Evolutionary conservation across 1,140 invertebrate species (phyloP), one percentile per base, ranked within the genome.

Genomic region (Trissolcus basalis): DNA sequence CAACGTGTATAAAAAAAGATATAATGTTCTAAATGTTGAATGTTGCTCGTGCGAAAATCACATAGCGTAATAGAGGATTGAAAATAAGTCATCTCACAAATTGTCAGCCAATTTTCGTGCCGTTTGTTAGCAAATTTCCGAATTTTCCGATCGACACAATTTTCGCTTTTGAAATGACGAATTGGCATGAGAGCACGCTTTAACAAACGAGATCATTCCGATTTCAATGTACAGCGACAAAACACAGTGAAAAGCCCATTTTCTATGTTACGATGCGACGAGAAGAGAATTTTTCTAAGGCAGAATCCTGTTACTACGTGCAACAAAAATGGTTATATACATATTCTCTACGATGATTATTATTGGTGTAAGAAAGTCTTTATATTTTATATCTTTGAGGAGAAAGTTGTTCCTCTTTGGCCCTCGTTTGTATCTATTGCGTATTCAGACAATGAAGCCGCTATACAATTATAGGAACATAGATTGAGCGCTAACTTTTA

Each of bases 21-120:
- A 74, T 74, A 74, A 74, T 74, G 71, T 74, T 74, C 63, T 74
- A 56, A 74, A 32, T 68, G 71, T 74, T 74, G 56, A 74, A 63
- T 74, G 71, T 74, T 74, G 71, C 71, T 68, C 53, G 51, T 68
- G 64, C 64, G 70, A 56, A 68, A 68, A 68, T 68, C 63, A 68
- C 63, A 63, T 74, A 68, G 64, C 58, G 47, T 74, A 74, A 63
- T 56, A 74, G 50, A 49, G 33, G 41, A 55, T n/a, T 45, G 15
- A 59, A 39, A 12, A 12, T 44, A 44, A 10, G 36, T 39, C 9
- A 39, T 14, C 33, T 13, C n/a, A 32, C 11, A 64, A 47, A 11
- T 47, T 36, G 16, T 13, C n/a, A 27, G 5, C 6, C 1, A 47
- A 54, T 27, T 39, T 44, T 48, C 47, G 3, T 51, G 16, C 39